These are phyloP conservation scores for Drosophila novamexicana DNA, from an alignment of 1,140 invertebrate genomes.

Conservation along the genomic window DNA sequence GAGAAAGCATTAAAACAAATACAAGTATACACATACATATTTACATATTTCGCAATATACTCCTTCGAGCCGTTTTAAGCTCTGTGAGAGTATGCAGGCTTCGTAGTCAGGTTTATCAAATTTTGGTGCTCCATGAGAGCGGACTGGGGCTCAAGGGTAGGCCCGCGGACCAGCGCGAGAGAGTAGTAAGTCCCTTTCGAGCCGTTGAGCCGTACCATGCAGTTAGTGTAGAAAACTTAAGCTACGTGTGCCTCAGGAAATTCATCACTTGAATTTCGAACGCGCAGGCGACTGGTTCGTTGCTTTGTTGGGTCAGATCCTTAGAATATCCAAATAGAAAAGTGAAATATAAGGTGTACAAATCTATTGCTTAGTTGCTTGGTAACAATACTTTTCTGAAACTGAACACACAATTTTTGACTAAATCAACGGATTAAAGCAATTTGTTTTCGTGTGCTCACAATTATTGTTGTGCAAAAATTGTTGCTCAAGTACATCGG, in stretches of 20 bases:
- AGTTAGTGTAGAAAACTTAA: slow-evolving; percentile 69
- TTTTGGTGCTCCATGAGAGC: slow-evolving; percentile 23
- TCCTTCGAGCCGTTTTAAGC: no score
- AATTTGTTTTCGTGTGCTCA: slow-evolving; percentile 15
- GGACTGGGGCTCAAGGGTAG: slow-evolving; percentile 14
- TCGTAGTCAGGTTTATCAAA: slow-evolving; percentile 3
- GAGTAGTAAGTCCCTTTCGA: slow-evolving; percentile 54
- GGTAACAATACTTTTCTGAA: not conserved
- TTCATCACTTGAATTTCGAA: slow-evolving; percentile 81
- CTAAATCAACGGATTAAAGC: no score
- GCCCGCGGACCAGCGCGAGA: slow-evolving; percentile 48
- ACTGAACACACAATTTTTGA: no score
- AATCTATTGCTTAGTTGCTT: not conserved
- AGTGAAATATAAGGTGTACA: not conserved
- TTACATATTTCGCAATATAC: no score
- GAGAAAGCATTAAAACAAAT: no score
- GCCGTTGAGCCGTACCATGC: slow-evolving; percentile 20
- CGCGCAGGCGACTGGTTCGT: slow-evolving; percentile 74
- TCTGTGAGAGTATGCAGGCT: slow-evolving; percentile 12
- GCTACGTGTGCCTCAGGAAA: slow-evolving; percentile 70
- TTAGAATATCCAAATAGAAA: slow-evolving; percentile 2
- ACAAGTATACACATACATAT: no score
- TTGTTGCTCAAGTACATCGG: slow-evolving; percentile 5
- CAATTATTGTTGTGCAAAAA: slow-evolving; percentile 56
- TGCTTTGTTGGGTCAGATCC: slow-evolving; percentile 15